Conservation (phyloP, 2,113 vertebrate species). For the Halcyon senegalensis region DNA sequence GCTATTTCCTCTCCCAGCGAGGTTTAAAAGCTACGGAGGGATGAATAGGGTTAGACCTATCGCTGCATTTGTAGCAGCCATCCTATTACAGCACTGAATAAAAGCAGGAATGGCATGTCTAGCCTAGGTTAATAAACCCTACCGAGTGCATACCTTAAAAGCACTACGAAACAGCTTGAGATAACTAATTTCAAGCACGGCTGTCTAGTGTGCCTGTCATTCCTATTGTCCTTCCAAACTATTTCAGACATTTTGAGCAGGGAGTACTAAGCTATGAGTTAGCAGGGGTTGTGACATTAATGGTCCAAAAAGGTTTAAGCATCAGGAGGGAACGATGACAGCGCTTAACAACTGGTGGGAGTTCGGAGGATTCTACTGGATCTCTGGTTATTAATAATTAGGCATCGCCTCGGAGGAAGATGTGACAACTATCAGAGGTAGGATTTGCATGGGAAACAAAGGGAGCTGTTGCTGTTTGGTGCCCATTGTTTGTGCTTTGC, state of each 20-base stretch:
- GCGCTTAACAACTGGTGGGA: conserved; percentile 69
- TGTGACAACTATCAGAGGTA: conserved; percentile 83
- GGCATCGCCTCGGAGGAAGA: conserved; percentile 78
- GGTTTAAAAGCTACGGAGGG: conserved; percentile 61
- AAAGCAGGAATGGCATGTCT: conserved; percentile 66
- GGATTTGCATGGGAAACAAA: conserved; percentile 77
- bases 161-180: conserved; percentile 63
- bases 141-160: conserved; percentile 65
- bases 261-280: conserved; percentile 79
- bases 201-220: conserved; percentile 82
- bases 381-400: conserved; percentile 67
- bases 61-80: conserved; percentile 67
- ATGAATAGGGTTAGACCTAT: conserved; percentile 63
- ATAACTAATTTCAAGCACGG: conserved; percentile 78
- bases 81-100: conserved; percentile 70
- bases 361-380: conserved; percentile 72
- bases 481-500: conserved; percentile 1
- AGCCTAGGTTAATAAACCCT: conserved; percentile 67
- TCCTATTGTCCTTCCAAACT: conserved; percentile 83
- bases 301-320: conserved; percentile 73
- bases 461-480: conserved; percentile 72
- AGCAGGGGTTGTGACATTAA: conserved; percentile 76
- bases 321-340: conserved; percentile 69
- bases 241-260: conserved; percentile 84
- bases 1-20: conserved; percentile 36